Evolutionary conservation across 1,140 invertebrate species (phyloP).

Genomic region (Zaprionus kolodkinae): DNA sequence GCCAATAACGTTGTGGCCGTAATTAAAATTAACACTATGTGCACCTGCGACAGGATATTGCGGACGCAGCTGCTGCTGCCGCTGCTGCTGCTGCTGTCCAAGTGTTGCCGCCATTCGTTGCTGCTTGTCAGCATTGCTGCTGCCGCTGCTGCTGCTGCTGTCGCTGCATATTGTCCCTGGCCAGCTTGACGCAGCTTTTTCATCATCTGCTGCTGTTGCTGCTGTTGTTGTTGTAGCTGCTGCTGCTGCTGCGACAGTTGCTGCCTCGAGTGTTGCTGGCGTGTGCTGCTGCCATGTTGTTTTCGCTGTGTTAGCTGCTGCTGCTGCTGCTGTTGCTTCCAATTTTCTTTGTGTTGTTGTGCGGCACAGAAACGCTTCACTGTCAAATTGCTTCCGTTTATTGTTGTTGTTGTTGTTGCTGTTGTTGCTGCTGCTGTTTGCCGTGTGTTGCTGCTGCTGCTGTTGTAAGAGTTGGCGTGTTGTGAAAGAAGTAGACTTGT

Average conservation of each 20-base stretch:
- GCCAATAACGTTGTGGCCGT: slow-evolving; percentile 34
- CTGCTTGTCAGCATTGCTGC: slow-evolving; percentile 32
- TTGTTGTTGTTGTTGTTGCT: slow-evolving; percentile 41
- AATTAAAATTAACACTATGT: slow-evolving; percentile 46
- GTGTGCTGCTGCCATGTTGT: slow-evolving; percentile 57
- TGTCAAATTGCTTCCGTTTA: slow-evolving; percentile 69
- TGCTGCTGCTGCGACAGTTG: slow-evolving; percentile 33
- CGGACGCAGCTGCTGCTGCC: slow-evolving; percentile 36
- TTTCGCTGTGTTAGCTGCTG: slow-evolving; percentile 23
- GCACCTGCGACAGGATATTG: slow-evolving; percentile 56
- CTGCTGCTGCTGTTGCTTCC: slow-evolving; percentile 41
- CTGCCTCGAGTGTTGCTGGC: slow-evolving; percentile 43
- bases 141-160: slow-evolving; percentile 23
- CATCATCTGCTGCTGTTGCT: slow-evolving; percentile 65
- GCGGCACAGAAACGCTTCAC: slow-evolving; percentile 60
- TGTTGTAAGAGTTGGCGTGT: slow-evolving; percentile 72
- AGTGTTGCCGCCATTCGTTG: slow-evolving; percentile 32
- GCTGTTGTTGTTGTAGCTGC: slow-evolving; percentile 29
- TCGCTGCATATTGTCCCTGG: slow-evolving; percentile 64
- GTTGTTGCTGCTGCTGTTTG: slow-evolving; percentile 61
- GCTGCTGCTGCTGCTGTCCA: slow-evolving; percentile 22
- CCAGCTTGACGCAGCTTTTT: slow-evolving; percentile 55
- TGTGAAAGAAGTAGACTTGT: slow-evolving; percentile 60
- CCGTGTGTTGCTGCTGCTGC: slow-evolving; percentile 55
- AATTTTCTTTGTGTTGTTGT: slow-evolving; percentile 70